A percentile compares a stretch with the other conserved stretches of the same genome.
Evolutionary conservation across 1,140 invertebrate genomes (phyloP).

Genomic region (Sycophaga agraensis): DNA sequence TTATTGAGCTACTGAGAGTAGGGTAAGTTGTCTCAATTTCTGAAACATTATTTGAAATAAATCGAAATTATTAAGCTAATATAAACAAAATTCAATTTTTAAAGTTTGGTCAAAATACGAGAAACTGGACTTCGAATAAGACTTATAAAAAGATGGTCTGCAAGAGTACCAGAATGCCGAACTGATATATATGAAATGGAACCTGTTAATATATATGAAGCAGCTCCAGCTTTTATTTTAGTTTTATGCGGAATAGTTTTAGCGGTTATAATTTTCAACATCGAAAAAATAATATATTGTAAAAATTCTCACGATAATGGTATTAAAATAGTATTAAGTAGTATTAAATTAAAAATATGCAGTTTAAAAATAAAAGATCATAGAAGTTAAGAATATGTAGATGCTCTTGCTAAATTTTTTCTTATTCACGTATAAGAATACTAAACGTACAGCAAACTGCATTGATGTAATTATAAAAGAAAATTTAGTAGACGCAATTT

Average conservation of each 20-base stretch:
- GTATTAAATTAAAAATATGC: no score
- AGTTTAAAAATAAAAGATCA: no score
- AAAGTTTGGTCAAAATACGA: constrained; percentile 33
- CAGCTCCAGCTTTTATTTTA: constrained; percentile 37
- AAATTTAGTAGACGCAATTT: no score
- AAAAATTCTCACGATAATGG: constrained; percentile 13
- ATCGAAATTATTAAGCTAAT: background rate
- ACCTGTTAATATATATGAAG: constrained; percentile 38
- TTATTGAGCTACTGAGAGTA: constrained; percentile 32
- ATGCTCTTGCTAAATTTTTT: no score
- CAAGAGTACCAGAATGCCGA: constrained; percentile 39
- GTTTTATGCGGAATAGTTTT: constrained; percentile 28
- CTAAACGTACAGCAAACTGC: no score
- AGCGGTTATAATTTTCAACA: constrained; percentile 28
- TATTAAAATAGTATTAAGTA: no score
- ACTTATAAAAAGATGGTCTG: constrained; percentile 38
- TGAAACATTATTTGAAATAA: constrained; percentile 21
- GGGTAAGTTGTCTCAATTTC: constrained; percentile 20
- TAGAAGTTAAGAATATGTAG: no score
- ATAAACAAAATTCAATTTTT: background rate
- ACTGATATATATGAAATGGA: constrained; percentile 33
- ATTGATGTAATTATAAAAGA: no score
- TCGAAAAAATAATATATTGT: constrained; percentile 24
- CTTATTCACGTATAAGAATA: no score
- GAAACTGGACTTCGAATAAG: constrained; percentile 35